phyloP scores from a whole-genome alignment of 2,797 vertebrate genomes.

The Falco concolor region DNA sequence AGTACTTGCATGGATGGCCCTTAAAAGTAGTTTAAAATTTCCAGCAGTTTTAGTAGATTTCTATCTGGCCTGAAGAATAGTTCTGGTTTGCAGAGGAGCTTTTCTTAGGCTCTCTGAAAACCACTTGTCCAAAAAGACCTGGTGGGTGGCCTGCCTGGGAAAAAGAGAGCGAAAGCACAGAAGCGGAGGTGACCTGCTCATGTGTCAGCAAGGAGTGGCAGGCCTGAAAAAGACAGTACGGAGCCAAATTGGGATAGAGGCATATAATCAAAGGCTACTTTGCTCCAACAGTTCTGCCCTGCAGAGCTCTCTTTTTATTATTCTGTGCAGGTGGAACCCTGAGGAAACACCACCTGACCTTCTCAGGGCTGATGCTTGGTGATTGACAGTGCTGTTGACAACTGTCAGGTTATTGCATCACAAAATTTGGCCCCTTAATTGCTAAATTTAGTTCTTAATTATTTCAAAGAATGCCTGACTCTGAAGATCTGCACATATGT shows the following conservation, averaged over 20 bases:
- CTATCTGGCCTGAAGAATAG: not conserved
- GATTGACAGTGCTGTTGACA: not conserved
- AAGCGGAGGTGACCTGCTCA: constrained; percentile 46
- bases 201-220: constrained; percentile 67
- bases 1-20: not conserved
- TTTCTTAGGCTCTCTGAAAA: not conserved
- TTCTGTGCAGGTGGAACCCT: not conserved
- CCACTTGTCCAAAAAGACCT: not conserved
- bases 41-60: not conserved
- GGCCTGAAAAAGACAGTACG: not conserved
- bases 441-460: not conserved
- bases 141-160: not conserved
- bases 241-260: not conserved
- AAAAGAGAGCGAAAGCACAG: not conserved
- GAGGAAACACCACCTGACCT: not conserved
- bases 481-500: not conserved
- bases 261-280: not conserved
- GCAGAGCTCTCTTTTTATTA: not conserved
- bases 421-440: not conserved
- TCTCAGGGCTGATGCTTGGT: not conserved
- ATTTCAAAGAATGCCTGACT: not conserved
- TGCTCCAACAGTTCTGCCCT: not conserved
- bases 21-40: not conserved
- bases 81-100: not conserved
- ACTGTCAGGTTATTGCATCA: not conserved